These are phyloP conservation scores for Centropristis striata DNA, from an alignment of 2,113 vertebrate genomes.

Conservation along the genomic window DNA sequence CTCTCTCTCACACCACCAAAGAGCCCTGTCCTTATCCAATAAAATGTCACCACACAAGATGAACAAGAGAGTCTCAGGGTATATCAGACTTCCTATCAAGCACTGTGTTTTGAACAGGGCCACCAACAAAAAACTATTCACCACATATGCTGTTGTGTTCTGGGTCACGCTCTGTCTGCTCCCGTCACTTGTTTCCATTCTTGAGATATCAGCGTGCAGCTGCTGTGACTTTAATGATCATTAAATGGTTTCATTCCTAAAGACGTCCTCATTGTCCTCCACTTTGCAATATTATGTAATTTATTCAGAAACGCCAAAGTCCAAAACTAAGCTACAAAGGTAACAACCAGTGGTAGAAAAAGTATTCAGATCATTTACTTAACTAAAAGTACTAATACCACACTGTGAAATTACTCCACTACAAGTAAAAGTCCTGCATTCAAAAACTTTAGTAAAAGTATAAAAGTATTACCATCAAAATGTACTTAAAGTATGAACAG, in stretches of 20 bases:
- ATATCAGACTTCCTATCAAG: constrained; percentile 83
- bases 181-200: constrained; percentile 47
- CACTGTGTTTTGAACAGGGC: constrained; percentile 55
- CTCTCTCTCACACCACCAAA: constrained; percentile 32
- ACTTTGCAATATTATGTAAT: too few species aligned
- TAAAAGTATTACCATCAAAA: too few species aligned
- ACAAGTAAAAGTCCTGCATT: too few species aligned
- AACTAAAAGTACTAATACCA: too few species aligned
- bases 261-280: background rate
- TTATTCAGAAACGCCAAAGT: too few species aligned
- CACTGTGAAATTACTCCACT: too few species aligned
- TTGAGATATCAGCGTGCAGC: constrained; percentile 40
- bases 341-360: too few species aligned
- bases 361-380: too few species aligned
- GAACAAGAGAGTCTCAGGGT: constrained; percentile 62
- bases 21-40: constrained; percentile 71
- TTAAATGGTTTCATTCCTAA: background rate
- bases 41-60: constrained; percentile 82
- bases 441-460: too few species aligned
- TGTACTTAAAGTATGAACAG: too few species aligned
- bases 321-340: too few species aligned
- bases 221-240: constrained; percentile 4
- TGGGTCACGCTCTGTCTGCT: constrained; percentile 40
- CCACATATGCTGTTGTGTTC: constrained; percentile 22
- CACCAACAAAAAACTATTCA: constrained; percentile 49